Percentiles rank a stretch among this genome's conserved stretches.
Evolutionary conservation across 2,113 vertebrate genomes (phyloP).

Genomic region (Ciconia stormi): DNA sequence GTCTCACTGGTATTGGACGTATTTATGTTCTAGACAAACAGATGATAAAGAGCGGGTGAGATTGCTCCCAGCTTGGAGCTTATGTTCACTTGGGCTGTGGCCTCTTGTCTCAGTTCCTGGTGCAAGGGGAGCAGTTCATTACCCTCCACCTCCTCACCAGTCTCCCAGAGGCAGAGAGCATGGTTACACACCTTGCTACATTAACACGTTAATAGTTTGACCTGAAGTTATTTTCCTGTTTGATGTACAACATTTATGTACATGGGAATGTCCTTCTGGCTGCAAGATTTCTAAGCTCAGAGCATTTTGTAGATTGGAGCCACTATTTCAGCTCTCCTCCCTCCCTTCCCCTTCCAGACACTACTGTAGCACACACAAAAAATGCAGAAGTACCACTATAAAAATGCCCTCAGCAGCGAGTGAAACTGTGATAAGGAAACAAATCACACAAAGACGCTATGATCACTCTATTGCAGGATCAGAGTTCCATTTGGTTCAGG

Average conservation of each 20-base stretch:
- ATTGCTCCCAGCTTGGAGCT: not conserved
- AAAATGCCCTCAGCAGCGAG: not conserved
- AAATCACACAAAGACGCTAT: not conserved
- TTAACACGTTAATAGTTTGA: not conserved
- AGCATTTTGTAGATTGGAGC: not conserved
- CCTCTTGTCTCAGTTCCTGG: not conserved
- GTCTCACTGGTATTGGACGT: not conserved
- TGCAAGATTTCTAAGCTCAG: not conserved
- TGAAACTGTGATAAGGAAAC: not conserved
- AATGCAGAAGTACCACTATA: not conserved
- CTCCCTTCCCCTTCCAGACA: not conserved
- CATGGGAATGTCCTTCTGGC: not conserved
- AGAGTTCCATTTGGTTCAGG: not conserved
- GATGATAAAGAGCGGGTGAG: not conserved
- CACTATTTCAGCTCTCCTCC: not conserved
- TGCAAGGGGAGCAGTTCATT: not conserved
- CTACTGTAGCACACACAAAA: not conserved
- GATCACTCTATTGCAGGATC: rapidly evolving
- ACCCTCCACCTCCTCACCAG: not conserved
- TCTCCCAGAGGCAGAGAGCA: not conserved
- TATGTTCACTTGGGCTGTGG: not conserved
- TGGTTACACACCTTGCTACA: not conserved
- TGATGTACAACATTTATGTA: not conserved
- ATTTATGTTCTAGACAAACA: slow-evolving; percentile 18
- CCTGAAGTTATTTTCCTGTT: not conserved